Evolutionary conservation across 2,797 vertebrate genomes (phyloP), one percentile per base, ranked within the genome.

Genomic region (Triplophysa yarkandensis): DNA sequence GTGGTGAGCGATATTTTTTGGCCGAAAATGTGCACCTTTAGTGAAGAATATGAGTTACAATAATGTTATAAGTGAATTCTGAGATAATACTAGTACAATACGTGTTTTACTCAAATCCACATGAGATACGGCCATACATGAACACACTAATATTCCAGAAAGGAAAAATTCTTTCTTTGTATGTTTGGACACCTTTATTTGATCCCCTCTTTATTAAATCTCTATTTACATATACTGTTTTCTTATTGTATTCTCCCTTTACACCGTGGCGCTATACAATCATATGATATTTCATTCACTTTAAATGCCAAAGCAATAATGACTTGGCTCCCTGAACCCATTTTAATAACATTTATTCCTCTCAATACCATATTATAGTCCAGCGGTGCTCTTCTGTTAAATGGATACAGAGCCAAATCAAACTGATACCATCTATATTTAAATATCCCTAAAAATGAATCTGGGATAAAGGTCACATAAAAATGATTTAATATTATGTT

Each of bases 221-320:
- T 79, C 70, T 66, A 81, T 88, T 89, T 88, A 76, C 83, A 86
- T 81, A 85, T 84, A 79, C 73, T 76, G 78, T 71, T 85, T 85
- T 82, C 78, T 84, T 75, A 83, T 86, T 88, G 83, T 83, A 90
- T 85, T 87, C 82, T 85, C 69, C 77, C 86, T 84, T 75, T 78
- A 73, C 76, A 74, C 36, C 75, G 73, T n/a, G 81, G 63, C 85
- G 79, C 81, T 81, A 84, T 83, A 89, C 85, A 89, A 91, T 88
- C 85, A 83, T 80, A 83, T 81, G 82, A 89, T 88, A 89, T 89
- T 81, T 87, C 83, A 87, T 87, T 91, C 85, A 83, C 81, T 87
- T 88, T 85, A 88, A 91, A 90, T 85, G 83, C 85, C 85, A 89
- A 77, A 80, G 87, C 84, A 89, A 89, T 90, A 91, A 91, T 83